A percentile compares a stretch with the other conserved stretches of the same genome.
Evolutionary conservation across 2,113 vertebrate species (phyloP).

Genomic region (Catagonus wagneri): DNA sequence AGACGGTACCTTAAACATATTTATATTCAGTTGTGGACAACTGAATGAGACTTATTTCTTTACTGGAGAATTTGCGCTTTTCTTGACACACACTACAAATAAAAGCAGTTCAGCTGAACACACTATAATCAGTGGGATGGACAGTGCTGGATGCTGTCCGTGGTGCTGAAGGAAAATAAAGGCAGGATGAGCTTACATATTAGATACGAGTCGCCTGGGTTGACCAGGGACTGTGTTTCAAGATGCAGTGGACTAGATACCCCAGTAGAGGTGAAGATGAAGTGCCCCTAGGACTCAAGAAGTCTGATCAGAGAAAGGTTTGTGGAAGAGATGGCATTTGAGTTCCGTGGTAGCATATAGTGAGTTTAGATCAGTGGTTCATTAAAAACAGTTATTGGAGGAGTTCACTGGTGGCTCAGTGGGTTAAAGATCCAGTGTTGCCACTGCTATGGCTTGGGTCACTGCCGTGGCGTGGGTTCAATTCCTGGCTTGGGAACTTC

Average conservation of each 20-base stretch:
- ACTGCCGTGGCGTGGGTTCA: too few species aligned
- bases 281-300: background rate
- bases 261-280: background rate
- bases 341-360: background rate
- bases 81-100: background rate
- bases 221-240: background rate
- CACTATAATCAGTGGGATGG: background rate
- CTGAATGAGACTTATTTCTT: background rate
- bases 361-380: background rate
- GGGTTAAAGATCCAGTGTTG: too few species aligned
- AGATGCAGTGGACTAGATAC: background rate
- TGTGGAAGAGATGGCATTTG: background rate
- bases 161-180: background rate
- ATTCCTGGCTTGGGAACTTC: too few species aligned
- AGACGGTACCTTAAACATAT: constrained; percentile 7
- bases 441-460: too few species aligned
- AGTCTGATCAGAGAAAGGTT: background rate
- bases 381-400: background rate
- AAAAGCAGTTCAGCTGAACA: background rate
- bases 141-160: background rate
- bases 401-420: too few species aligned
- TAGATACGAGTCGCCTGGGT: background rate
- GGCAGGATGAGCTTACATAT: background rate
- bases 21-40: background rate
- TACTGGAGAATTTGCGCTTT: background rate